Conservation (phyloP, 2,797 vertebrate genomes). For the Rhynchotus rufescens region DNA sequence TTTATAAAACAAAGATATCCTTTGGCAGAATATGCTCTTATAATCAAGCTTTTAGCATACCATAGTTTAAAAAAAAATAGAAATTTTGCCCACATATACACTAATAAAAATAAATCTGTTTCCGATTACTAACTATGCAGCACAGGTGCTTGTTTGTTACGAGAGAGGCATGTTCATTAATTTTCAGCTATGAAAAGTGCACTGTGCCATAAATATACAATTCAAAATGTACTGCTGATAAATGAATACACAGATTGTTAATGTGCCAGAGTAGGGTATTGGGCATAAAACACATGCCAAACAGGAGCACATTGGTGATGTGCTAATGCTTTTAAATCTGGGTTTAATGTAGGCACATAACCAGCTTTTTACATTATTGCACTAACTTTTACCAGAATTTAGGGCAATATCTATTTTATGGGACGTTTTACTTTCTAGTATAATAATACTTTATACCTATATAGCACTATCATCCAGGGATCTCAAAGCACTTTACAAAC, state of each 20-base stretch:
- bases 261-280: conserved; percentile 94
- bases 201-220: conserved; percentile 97
- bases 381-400: conserved; percentile 80
- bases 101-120: conserved; percentile 99
- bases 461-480: conserved; percentile 70
- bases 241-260: conserved; percentile 99
- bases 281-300: conserved; percentile 89
- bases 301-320: conserved; percentile 87
- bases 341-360: conserved; percentile 74
- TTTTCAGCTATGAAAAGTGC: conserved; percentile 99
- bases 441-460: conserved; percentile 79
- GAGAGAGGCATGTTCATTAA: conserved; percentile 99
- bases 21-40: conserved; percentile 58
- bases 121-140: conserved; percentile 99
- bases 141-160: conserved; percentile 99
- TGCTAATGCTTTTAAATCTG: conserved; percentile 82
- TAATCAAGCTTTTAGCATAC: conserved; percentile 73
- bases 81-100: conserved; percentile 91
- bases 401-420: conserved; percentile 74
- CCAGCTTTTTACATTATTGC: conserved; percentile 80
- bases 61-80: conserved; percentile 81
- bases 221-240: conserved; percentile 98
- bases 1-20: conserved; percentile 73
- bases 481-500: conserved; percentile 75
- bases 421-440: conserved; percentile 64